Base-by-base conservation (phyloP, 2,888 invertebrate species). In the Mycalesis mineus region DNA sequence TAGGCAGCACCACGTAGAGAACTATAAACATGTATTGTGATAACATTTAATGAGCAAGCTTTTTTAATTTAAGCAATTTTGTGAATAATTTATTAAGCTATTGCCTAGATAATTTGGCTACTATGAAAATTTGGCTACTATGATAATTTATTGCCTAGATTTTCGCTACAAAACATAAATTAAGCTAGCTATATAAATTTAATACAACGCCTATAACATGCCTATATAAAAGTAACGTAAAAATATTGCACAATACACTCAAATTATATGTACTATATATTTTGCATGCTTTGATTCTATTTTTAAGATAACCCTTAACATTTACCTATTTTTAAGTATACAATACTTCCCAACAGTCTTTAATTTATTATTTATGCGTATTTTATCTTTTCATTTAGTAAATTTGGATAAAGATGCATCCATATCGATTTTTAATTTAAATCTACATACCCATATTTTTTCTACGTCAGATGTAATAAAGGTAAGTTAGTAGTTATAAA, bases 201-300 rank as follows among this genome's bases (percentile, higher is more conserved):
- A 17, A 37, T n/a, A 52, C 14, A 48, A 17, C 42, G 56, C 57
- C 47, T 17, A 36, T 42, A 50, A 61, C 55, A 54, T 14, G 59
- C 59, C 50, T 50, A 6, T 50, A 39, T 50, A 14, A 55, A 50
- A 41, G 15, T 57, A 60, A 61, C 47, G 54, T 45, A 60, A 53
- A n/a, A 53, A 56, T 56, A 54, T 57, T 51, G 60, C 55, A 60
- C 49, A 57, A 48, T 49, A 58, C 55, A 59, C 58, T 57, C 29
- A 17, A 17, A 49, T 49, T 36, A 28, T 29, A 37, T 40, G 31
- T 49, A 11, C 53, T 45, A 31, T 42, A 47, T 15, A 37, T 39
- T 62, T 53, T 67, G 79, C 80, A 78, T 72, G 77, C 13, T 41
- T 52, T 33, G 6, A 5, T 31, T 42, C n/a, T 56, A 73, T 75